Conservation (phyloP, 2,113 vertebrate species). For the Mohoua ochrocephala region DNA sequence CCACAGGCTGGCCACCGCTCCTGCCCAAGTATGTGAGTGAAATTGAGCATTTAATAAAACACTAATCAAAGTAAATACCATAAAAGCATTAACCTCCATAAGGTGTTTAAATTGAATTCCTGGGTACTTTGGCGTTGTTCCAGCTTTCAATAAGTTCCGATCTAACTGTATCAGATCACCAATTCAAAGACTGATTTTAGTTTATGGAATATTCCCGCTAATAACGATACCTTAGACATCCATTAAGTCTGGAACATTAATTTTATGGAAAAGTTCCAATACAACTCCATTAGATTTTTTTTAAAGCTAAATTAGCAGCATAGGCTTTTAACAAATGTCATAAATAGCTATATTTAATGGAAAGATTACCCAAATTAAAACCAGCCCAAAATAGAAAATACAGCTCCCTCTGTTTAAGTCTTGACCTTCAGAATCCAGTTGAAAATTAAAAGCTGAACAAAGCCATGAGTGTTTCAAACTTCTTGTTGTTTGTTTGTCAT, state of each 20-base stretch:
- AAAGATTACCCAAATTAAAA: slow-evolving; percentile 74
- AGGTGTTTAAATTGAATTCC: slow-evolving; percentile 80
- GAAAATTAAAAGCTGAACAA: slow-evolving; percentile 39
- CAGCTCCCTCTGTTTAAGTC: slow-evolving; percentile 48
- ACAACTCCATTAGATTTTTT: slow-evolving; percentile 74
- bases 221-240: slow-evolving; percentile 80
- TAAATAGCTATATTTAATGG: slow-evolving; percentile 77
- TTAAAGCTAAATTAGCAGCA: slow-evolving; percentile 74
- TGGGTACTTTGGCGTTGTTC: slow-evolving; percentile 73
- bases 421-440: slow-evolving; percentile 69
- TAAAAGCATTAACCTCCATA: slow-evolving; percentile 74
- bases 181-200: slow-evolving; percentile 72
- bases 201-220: slow-evolving; percentile 77
- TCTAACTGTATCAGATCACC: slow-evolving; percentile 74
- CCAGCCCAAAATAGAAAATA: slow-evolving; percentile 77
- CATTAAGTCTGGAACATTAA: slow-evolving; percentile 80
- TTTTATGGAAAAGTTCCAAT: slow-evolving; percentile 82
- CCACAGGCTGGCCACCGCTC: neutral
- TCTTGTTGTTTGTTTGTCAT: neutral
- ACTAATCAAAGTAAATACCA: slow-evolving; percentile 71
- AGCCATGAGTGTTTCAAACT: slow-evolving; percentile 3
- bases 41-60: slow-evolving; percentile 68
- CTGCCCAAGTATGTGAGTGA: slow-evolving; percentile 20
- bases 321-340: slow-evolving; percentile 80
- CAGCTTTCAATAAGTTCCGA: slow-evolving; percentile 72